A percentile compares a stretch with the other conserved stretches of the same genome.
These are phyloP conservation scores for Bombus picipes DNA, from an alignment of 1,140 invertebrate genomes.

Conservation along the genomic window DNA sequence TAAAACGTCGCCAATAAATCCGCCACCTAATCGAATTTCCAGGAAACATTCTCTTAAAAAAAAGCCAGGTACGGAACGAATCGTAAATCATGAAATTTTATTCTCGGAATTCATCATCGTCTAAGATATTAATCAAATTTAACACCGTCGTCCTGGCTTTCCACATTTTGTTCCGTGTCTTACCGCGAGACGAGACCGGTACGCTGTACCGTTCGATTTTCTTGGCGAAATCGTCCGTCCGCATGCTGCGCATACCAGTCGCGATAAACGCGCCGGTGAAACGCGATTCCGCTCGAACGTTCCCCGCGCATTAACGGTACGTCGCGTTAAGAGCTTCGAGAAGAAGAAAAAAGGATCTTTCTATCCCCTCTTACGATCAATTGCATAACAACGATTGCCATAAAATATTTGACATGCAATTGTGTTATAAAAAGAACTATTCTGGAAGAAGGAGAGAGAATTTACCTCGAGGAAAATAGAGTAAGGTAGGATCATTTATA, in stretches of 20 bases:
- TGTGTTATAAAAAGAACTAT: background rate
- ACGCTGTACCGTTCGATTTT: constrained; percentile 36
- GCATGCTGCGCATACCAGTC: constrained; percentile 36
- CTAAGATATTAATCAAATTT: constrained; percentile 29
- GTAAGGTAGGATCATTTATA: no score
- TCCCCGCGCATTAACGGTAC: constrained; percentile 22
- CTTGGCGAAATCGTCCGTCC: constrained; percentile 28
- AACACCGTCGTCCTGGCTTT: constrained; percentile 9
- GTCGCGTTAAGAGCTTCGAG: background rate
- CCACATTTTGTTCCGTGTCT: background rate
- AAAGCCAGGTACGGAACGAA: background rate
- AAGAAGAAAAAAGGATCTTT: background rate
- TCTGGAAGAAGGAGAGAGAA: background rate
- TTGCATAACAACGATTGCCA: background rate
- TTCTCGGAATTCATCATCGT: background rate
- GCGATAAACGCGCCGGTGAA: constrained; percentile 19
- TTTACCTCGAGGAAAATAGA: background rate
- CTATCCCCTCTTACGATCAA: background rate
- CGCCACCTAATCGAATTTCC: background rate
- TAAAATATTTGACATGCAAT: background rate
- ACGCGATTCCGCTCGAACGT: background rate
- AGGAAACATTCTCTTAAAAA: background rate
- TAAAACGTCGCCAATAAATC: background rate
- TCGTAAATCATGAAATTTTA: background rate
- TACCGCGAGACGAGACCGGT: background rate